Evolutionary conservation across 2,888 invertebrate genomes (phyloP), one percentile per base, ranked within the genome.

Genomic region (Calameuta idolon): DNA sequence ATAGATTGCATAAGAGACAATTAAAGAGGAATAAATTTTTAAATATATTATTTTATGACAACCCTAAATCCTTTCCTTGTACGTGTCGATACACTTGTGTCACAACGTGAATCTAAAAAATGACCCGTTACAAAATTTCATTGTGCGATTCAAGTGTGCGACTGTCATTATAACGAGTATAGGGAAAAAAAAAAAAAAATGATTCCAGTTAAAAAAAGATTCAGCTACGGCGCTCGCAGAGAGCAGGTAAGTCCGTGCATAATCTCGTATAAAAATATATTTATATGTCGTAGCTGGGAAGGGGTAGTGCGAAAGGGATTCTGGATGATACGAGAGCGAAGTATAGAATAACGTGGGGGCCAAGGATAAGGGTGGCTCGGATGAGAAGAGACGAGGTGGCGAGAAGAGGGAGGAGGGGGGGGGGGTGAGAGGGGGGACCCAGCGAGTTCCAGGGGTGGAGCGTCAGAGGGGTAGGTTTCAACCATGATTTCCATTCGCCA

Each of bases 401-500:
- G 81, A 71, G 34, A 71, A 15, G 71, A 1, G 35, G 12, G 35
- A 3, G 0, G 35, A 11, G 1, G n/a, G 23, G n/a, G 76, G 68
- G 76, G 78, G 79, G 81, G 1, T 12, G 23, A 12, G 76, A 69
- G 76, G 78, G 79, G 81, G 76, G 80, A 74, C 74, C 78, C 76
- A 74, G 81, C 30, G 77, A 83, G 83, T 80, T 77, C 4, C 34
- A 55, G 40, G 33, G 68, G 31, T 69, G 71, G 68, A 78, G 79
- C 74, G 78, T 82, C 80, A 81, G 79, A 84, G 87, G 87, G 85
- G 87, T 85, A 88, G 89, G 89, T 90, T 91, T 89, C 90, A 89
- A 89, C 91, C 93, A 93, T 93, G 93, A 93, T 93, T 93, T 93
- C 93, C 93, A 93, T 93, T 93, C 93, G 93, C 92, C 92, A 92